phyloP scores from a whole-genome alignment of 2,113 vertebrate species.

The Sylvicapra grimmia region DNA sequence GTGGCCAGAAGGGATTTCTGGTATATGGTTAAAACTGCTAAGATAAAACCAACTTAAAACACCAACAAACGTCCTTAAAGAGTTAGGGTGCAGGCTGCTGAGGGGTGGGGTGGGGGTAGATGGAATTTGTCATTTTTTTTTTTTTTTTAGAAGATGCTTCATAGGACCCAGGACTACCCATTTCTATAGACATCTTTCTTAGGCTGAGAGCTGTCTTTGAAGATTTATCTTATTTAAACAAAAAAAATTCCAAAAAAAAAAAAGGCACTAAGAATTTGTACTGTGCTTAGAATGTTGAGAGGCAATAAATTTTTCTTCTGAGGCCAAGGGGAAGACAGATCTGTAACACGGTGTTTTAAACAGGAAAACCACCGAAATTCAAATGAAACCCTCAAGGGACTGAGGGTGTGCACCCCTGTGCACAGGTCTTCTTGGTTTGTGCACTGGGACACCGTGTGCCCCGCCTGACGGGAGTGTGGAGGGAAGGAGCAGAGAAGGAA shows the following conservation, averaged over 20 bases:
- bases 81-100: constrained; percentile 56
- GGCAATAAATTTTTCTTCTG: constrained; percentile 81
- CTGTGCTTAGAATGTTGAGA: constrained; percentile 87
- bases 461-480: constrained; percentile 34
- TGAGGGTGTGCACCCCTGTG: constrained; percentile 6
- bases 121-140: constrained; percentile 71
- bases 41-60: constrained; percentile 40
- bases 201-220: constrained; percentile 86
- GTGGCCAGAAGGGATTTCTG: constrained; percentile 79
- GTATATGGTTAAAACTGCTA: constrained; percentile 76
- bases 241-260: background rate
- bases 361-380: constrained; percentile 47
- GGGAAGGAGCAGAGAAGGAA: constrained; percentile 57
- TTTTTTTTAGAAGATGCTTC: constrained; percentile 82
- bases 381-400: constrained; percentile 32
- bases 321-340: constrained; percentile 45
- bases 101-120: background rate
- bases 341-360: constrained; percentile 74
- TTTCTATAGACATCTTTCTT: constrained; percentile 86
- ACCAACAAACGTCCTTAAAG: constrained; percentile 57
- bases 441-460: constrained; percentile 18
- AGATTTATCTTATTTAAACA: constrained; percentile 85
- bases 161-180: constrained; percentile 81
- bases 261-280: constrained; percentile 86
- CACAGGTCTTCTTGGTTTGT: background rate